Percentiles rank a stretch among this genome's conserved stretches.
Conservation (phyloP, 2,888 invertebrate species). For the Andrena chrysosceles region DNA sequence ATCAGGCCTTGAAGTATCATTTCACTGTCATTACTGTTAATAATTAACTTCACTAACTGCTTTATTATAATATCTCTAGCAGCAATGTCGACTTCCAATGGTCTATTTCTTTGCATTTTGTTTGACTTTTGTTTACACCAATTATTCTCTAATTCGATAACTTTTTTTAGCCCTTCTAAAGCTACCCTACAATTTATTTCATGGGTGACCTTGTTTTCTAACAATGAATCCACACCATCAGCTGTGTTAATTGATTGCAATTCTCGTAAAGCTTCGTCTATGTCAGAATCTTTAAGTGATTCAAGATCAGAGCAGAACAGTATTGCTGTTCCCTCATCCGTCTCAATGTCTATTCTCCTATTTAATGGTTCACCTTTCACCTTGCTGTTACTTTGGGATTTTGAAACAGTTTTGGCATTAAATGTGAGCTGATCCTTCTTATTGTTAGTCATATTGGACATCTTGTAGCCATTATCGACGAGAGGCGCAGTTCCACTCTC, state of each 20-base stretch:
- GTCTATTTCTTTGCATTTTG: slow-evolving; percentile 36
- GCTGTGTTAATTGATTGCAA: slow-evolving; percentile 63
- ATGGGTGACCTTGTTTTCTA: slow-evolving; percentile 85
- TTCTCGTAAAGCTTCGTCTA: slow-evolving; percentile 72
- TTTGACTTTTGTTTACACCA: slow-evolving; percentile 63
- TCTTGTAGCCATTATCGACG: slow-evolving; percentile 2
- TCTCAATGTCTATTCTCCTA: slow-evolving; percentile 73
- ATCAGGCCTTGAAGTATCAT: slow-evolving; percentile 84
- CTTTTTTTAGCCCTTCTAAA: slow-evolving; percentile 84
- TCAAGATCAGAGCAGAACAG: slow-evolving; percentile 73
- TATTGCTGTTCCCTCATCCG: slow-evolving; percentile 75
- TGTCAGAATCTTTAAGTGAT: slow-evolving; percentile 66
- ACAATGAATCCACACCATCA: slow-evolving; percentile 82
- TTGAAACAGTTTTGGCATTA: not conserved
- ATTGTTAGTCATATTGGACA: slow-evolving; percentile 23
- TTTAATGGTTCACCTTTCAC: slow-evolving; percentile 19
- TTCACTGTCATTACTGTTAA: slow-evolving; percentile 82
- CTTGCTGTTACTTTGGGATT: not conserved
- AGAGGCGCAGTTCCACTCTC: slow-evolving; percentile 1
- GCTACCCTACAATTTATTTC: slow-evolving; percentile 85
- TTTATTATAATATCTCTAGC: slow-evolving; percentile 82
- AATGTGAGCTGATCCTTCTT: slow-evolving; percentile 30
- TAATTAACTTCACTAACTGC: slow-evolving; percentile 85
- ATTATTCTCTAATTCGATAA: slow-evolving; percentile 84
- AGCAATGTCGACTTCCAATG: slow-evolving; percentile 39